Evolutionary conservation across 2,797 vertebrate species (phyloP), one percentile per base, ranked within the genome.

Genomic region (Oryzias sinensis): DNA sequence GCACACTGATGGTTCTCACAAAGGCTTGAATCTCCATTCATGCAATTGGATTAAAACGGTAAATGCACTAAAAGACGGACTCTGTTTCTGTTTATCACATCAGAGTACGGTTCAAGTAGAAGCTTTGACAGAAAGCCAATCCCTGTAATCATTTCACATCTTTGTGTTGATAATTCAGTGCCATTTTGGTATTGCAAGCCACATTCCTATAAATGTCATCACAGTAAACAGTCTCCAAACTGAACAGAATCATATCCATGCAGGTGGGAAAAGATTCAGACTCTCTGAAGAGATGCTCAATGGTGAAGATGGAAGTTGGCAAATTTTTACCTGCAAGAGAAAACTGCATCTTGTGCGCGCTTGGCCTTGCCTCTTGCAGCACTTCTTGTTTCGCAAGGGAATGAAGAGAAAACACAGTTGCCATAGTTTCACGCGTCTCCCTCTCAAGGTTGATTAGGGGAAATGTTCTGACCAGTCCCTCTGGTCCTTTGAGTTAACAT

Each of bases 351-450:
- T 59, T 66, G 25, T 46, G 46, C 33, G 49, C 69, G 66, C 40
- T 9, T 52, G 67, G 57, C 65, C 72, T 83, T 77, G 74, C 43
- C 50, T 74, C 62, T 59, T 15, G 46, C 62, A 47, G n/a, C 53
- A 54, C 56, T 59, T 70, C 67, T 70, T 53, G 41, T 72, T 43
- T 68, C 43, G 69, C 74, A 75, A 53, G 72, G 70, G 77, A 76
- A 65, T 20, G 43, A 55, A 43, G 56, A 68, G 60, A 49, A 65
- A 69, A 69, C 65, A 43, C 78, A 58, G 88, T 89, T 90, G 88
- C 88, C 86, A 90, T 90, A 88, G 88, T 86, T 85, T 87, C 88
- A 69, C 43, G 14, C 59, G 56, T 79, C 56, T 62, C 40, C 60
- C 64, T 80, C 67, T 71, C 68, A 24, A 64, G 68, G 63, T 77